Evolutionary conservation across 2,113 vertebrate genomes (phyloP).

Genomic region (Pomatostomus ruficeps): DNA sequence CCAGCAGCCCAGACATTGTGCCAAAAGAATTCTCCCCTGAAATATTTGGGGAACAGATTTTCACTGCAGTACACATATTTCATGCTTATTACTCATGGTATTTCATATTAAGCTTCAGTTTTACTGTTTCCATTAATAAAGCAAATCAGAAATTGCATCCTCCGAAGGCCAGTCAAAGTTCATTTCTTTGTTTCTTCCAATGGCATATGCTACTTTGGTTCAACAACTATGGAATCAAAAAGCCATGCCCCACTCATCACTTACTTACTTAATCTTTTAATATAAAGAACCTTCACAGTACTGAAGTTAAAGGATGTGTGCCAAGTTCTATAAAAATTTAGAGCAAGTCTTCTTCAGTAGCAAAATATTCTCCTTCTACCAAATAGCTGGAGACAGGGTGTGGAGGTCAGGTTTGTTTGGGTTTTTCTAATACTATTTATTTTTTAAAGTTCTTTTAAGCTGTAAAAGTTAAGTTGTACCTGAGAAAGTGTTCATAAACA

Average conservation of each 20-base stretch:
- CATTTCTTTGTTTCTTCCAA: background rate
- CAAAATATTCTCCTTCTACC: background rate
- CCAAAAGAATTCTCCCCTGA: conserved; percentile 34
- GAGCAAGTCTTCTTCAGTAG: background rate
- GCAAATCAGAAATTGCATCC: background rate
- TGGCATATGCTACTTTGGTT: background rate
- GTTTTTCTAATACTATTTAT: rapidly evolving
- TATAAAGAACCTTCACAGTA: background rate
- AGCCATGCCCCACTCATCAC: background rate
- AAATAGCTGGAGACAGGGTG: background rate
- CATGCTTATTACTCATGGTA: conserved; percentile 20
- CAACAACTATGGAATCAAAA: background rate
- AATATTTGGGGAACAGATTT: conserved; percentile 35
- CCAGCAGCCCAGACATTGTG: conserved; percentile 16
- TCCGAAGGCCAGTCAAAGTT: conserved; percentile 18
- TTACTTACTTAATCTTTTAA: background rate
- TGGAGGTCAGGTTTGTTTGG: background rate
- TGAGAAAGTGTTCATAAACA: background rate
- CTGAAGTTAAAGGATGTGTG: background rate
- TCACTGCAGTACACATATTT: conserved; percentile 24
- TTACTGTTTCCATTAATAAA: conserved; percentile 22
- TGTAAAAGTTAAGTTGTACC: background rate
- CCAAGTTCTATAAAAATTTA: background rate
- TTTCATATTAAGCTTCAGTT: conserved; percentile 16
- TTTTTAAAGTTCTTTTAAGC: background rate